phyloP scores from a whole-genome alignment of 2,888 invertebrate species.

The Thysanoteuthis rhombus region DNA sequence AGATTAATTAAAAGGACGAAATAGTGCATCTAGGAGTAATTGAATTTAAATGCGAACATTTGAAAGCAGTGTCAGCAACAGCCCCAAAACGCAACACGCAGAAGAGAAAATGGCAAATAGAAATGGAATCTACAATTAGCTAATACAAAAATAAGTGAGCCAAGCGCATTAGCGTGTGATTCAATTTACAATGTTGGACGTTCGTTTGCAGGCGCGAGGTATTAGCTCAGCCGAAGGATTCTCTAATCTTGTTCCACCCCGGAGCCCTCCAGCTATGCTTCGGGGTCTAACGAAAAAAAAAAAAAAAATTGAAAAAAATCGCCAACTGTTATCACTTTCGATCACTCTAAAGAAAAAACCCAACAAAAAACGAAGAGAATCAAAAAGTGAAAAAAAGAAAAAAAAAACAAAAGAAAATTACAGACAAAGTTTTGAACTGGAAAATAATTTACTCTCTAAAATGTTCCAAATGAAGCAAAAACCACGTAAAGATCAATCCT shows the following conservation, averaged over 20 bases:
- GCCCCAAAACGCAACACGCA: background rate
- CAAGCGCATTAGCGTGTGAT: background rate
- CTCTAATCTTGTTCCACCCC: too few species aligned
- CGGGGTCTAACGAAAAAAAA: too few species aligned
- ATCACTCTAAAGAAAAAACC: too few species aligned
- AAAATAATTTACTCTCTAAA: background rate
- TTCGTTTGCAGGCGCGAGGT: background rate
- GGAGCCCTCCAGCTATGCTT: too few species aligned
- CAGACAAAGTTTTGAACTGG: too few species aligned
- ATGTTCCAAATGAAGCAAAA: background rate
- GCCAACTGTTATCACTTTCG: too few species aligned
- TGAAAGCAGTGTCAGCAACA: background rate
- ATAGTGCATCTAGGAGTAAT: background rate
- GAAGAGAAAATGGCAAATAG: too few species aligned
- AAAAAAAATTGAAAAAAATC: too few species aligned
- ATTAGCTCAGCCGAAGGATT: too few species aligned
- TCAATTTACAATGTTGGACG: background rate
- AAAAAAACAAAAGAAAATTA: too few species aligned
- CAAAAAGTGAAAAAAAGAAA: too few species aligned
- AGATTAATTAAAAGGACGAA: background rate
- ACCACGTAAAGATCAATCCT: background rate
- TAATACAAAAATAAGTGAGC: constrained; percentile 12
- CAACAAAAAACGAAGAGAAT: too few species aligned
- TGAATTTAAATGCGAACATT: constrained; percentile 12
- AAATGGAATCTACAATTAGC: background rate